phyloP scores from a whole-genome alignment of 2,113 vertebrate genomes.

The Carassius gibelio region DNA sequence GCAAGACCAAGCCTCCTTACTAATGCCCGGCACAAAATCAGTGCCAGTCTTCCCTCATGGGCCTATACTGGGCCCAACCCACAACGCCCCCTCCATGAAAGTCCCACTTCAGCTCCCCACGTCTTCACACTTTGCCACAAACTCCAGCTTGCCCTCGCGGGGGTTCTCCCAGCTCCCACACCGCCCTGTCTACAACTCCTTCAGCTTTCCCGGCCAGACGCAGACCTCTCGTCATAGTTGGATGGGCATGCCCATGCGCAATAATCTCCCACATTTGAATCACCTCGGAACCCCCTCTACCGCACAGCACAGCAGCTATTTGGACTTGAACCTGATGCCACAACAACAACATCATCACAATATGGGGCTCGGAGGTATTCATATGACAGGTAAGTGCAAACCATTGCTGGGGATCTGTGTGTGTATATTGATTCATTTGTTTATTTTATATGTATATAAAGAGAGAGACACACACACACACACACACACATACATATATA shows the following conservation, averaged over 20 bases:
- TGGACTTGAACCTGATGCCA: slow-evolving; percentile 88
- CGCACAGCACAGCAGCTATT: slow-evolving; percentile 87
- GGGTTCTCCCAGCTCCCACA: slow-evolving; percentile 84
- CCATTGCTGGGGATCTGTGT: background rate
- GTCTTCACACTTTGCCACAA: slow-evolving; percentile 76
- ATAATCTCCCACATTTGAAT: slow-evolving; percentile 81
- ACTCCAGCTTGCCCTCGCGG: slow-evolving; percentile 78
- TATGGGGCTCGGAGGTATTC: slow-evolving; percentile 88
- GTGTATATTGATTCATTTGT: background rate
- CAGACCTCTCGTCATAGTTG: slow-evolving; percentile 85
- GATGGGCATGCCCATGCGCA: slow-evolving; percentile 83
- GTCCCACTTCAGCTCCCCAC: slow-evolving; percentile 33
- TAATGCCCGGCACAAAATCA: slow-evolving; percentile 62
- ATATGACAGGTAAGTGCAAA: slow-evolving; percentile 85
- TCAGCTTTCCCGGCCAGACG: slow-evolving; percentile 86
- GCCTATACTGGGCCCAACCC: slow-evolving; percentile 72
- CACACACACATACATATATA: too few species aligned
- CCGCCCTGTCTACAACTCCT: slow-evolving; percentile 86
- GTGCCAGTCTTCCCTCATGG: slow-evolving; percentile 52
- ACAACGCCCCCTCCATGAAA: slow-evolving; percentile 65
- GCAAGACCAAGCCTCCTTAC: slow-evolving; percentile 76
- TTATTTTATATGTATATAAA: too few species aligned
- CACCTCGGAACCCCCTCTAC: slow-evolving; percentile 78
- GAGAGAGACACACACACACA: too few species aligned
- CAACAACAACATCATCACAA: slow-evolving; percentile 88